Evolutionary conservation across 2,888 invertebrate species (phyloP), one percentile per base, ranked within the genome.

Genomic region (Molorchus minor): DNA sequence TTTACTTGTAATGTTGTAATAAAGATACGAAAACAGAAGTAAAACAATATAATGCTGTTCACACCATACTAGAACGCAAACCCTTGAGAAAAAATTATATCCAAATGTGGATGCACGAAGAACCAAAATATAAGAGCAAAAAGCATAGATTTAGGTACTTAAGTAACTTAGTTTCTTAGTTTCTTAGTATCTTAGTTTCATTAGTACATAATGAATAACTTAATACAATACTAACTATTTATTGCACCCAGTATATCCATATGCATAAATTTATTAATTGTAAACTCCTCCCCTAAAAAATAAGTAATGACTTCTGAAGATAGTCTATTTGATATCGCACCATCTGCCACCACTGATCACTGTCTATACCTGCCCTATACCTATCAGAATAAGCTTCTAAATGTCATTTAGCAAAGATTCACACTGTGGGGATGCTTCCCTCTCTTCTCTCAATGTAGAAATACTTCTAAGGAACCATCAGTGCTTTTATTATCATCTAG

Each of bases 21-120:
- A 30, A 57, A 29, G 49, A 45, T 57, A 57, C 44, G 43, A 19
- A 30, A n/a, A 41, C 10, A 35, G 41, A 35, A 41, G 15, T 25
- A 25, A 25, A 25, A 25, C 8, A 25, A 25, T 8, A 25, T 25
- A 5, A 25, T 25, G 3, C 25, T 25, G 25, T 25, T 25, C 8
- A 25, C 25, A 25, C 25, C 4, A 5, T 5, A 25, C 4, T 25
- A 25, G 8, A 25, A 25, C 3, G 25, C n/a, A 25, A 3, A 25
- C 8, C 25, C 25, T 5, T 25, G 4, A 25, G 3, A 25, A 3
- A 25, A 5, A 8, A 8, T 25, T 5, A 8, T 25, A 5, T 3
- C 3, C 25, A 8, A 5, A 25, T 25, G 8, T 8, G 25, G 8
- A 8, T 25, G 8, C 8, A 25, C 8, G 4, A 5, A 25, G 8